Conservation (phyloP, 2,888 invertebrate genomes). For the Ischnus inquisitorius region DNA sequence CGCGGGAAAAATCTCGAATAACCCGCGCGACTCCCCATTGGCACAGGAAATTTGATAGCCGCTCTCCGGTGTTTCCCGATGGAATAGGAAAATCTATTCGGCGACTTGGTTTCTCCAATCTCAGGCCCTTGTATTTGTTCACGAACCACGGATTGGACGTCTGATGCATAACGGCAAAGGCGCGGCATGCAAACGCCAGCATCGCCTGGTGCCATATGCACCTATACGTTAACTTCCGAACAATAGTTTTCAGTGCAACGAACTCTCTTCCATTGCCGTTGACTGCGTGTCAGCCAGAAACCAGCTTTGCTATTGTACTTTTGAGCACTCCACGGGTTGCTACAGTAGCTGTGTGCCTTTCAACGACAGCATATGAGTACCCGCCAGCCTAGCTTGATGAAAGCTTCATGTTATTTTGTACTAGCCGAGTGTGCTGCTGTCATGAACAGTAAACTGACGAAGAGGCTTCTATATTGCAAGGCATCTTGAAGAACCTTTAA, state of each 20-base stretch:
- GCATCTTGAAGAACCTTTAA: background rate
- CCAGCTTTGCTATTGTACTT: constrained; percentile 15
- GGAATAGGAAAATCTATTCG: constrained; percentile 54
- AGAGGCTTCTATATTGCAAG: background rate
- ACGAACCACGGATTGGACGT: background rate
- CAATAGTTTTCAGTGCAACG: constrained; percentile 5
- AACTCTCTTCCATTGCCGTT: constrained; percentile 7
- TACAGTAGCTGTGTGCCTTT: constrained; percentile 6
- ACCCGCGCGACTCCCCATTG: constrained; percentile 17
- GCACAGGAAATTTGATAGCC: constrained; percentile 59
- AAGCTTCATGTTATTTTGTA: constrained; percentile 16
- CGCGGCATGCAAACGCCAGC: constrained; percentile 13
- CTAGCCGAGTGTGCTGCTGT: background rate
- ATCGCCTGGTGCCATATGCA: background rate
- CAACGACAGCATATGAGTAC: constrained; percentile 27
- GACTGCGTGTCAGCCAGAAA: constrained; percentile 40
- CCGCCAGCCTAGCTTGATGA: background rate
- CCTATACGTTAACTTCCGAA: constrained; percentile 20
- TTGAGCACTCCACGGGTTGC: background rate
- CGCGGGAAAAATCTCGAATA: constrained; percentile 56
- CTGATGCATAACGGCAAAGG: background rate
- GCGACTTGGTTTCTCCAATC: background rate
- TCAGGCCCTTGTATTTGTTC: background rate
- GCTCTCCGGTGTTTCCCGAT: constrained; percentile 33
- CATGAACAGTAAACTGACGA: constrained; percentile 2